Evolutionary conservation across 2,888 invertebrate genomes (phyloP).

Genomic region (Meandrusa payeni): DNA sequence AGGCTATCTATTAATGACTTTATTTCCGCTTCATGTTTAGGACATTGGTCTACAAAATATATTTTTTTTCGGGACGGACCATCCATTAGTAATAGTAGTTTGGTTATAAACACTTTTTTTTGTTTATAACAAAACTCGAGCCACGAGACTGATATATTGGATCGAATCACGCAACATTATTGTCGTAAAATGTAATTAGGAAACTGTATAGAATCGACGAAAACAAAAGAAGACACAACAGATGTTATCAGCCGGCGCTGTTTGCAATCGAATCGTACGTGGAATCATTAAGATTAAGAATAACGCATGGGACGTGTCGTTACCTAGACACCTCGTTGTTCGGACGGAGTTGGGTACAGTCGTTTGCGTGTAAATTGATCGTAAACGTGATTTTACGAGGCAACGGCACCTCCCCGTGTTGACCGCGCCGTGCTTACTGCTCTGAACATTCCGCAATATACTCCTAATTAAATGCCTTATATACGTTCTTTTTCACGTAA

Average conservation of each 20-base stretch:
- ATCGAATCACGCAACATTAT: too few species aligned
- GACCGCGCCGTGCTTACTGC: not conserved
- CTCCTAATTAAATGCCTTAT: not conserved
- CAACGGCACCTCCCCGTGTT: not conserved
- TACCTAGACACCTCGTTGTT: not conserved
- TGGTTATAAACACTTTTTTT: too few species aligned
- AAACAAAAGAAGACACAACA: conserved; percentile 1
- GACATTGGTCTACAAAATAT: too few species aligned
- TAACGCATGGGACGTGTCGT: not conserved
- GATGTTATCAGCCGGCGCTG: not conserved
- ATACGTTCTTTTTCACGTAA: too few species aligned
- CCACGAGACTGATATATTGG: too few species aligned
- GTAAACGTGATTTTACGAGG: conserved; percentile 13
- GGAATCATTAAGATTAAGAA: not conserved
- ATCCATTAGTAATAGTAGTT: too few species aligned
- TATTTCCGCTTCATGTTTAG: too few species aligned
- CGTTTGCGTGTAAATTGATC: conserved; percentile 3
- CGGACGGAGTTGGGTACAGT: not conserved
- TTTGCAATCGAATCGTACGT: not conserved
- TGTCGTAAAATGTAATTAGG: too few species aligned
- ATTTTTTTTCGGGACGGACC: too few species aligned
- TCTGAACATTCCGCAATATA: not conserved
- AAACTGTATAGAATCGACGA: not conserved
- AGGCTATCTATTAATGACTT: too few species aligned
- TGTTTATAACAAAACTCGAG: too few species aligned